Conservation (phyloP, 2,797 vertebrate genomes). For the Spatula versicolor region DNA sequence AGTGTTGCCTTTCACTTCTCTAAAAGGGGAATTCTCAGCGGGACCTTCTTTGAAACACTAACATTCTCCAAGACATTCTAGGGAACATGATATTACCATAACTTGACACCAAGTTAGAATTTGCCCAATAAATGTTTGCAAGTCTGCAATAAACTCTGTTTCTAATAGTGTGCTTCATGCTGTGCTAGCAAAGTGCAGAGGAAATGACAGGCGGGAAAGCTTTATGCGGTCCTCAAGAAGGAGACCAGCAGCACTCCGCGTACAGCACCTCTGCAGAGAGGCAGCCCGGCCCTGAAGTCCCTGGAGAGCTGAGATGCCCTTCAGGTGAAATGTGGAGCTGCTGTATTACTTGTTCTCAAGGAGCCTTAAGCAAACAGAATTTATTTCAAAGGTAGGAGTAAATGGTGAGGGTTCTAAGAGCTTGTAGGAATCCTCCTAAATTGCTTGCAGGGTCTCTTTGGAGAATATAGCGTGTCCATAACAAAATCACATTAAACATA, state of each 20-base stretch:
- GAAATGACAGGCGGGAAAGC: constrained; percentile 62
- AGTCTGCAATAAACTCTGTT: constrained; percentile 72
- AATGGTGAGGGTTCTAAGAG: neutral
- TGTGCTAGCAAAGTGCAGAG: constrained; percentile 69
- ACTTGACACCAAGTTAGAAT: constrained; percentile 73
- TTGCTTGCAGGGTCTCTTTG: neutral
- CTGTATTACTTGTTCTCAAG: neutral
- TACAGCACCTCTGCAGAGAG: neutral
- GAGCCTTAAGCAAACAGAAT: neutral
- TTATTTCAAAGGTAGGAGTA: neutral
- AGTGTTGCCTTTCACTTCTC: constrained; percentile 67
- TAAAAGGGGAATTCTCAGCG: constrained; percentile 70
- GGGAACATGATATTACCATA: constrained; percentile 71
- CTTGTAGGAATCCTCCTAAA: neutral
- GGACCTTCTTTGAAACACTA: constrained; percentile 52
- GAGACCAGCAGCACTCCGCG: neutral
- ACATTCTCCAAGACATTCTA: constrained; percentile 64
- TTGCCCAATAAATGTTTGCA: constrained; percentile 76
- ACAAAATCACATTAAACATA: neutral
- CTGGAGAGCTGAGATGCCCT: neutral
- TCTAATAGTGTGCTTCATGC: constrained; percentile 63
- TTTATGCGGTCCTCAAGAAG: neutral
- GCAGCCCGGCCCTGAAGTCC: neutral
- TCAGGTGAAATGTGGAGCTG: neutral
- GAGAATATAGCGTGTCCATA: neutral